Conservation (phyloP, 2,113 vertebrate species). For the Eulacestoma nigropectus region DNA sequence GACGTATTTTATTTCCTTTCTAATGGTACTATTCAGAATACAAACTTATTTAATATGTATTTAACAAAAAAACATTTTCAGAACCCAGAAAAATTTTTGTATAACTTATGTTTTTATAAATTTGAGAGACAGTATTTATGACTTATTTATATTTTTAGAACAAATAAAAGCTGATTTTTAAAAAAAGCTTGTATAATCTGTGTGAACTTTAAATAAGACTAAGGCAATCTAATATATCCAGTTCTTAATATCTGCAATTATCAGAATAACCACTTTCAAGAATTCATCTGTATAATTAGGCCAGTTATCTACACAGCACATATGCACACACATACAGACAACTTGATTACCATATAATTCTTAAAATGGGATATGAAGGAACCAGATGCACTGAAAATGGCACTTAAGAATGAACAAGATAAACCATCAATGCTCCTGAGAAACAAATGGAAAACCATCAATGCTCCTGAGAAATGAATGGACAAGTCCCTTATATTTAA, state of each 20-base stretch:
- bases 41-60: slow-evolving; percentile 12
- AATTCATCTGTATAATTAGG: background rate
- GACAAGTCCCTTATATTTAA: background rate
- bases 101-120: slow-evolving; percentile 35
- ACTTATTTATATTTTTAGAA: slow-evolving; percentile 44
- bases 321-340: background rate
- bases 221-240: background rate
- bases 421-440: background rate
- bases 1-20: background rate
- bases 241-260: background rate
- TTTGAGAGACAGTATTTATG: slow-evolving; percentile 11
- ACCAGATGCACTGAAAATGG: background rate
- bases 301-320: background rate
- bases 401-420: background rate
- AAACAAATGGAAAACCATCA: background rate
- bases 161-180: slow-evolving; percentile 12
- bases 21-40: background rate
- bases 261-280: background rate
- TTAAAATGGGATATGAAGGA: background rate
- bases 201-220: background rate
- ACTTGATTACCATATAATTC: background rate
- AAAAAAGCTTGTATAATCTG: background rate
- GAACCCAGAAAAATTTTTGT: background rate
- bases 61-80: background rate
- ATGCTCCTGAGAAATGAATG: background rate